Evolutionary conservation across 2,888 invertebrate genomes (phyloP).

Genomic region (Polydesmus complanatus): DNA sequence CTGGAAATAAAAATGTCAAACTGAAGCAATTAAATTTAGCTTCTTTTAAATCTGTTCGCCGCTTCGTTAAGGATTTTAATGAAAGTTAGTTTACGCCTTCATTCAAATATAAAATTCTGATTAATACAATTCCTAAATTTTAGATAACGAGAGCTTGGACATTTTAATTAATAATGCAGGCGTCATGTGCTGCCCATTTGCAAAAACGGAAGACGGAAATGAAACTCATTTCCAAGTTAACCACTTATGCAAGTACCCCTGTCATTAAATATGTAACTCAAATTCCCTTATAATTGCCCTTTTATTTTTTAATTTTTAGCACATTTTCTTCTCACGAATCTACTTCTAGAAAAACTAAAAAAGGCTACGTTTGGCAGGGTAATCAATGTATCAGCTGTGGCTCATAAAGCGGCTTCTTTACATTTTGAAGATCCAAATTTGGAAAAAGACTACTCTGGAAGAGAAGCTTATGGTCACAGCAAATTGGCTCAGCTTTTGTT

Average conservation of each 20-base stretch:
- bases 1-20: background rate
- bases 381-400: constrained; percentile 26
- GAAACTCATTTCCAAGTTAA: constrained; percentile 20
- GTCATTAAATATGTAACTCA: background rate
- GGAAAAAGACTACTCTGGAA: constrained; percentile 14
- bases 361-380: constrained; percentile 24
- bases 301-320: constrained; percentile 16
- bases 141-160: constrained; percentile 16
- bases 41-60: constrained; percentile 10
- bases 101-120: background rate
- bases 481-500: constrained; percentile 17
- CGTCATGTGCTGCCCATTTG: constrained; percentile 15
- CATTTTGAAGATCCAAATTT: constrained; percentile 16
- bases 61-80: constrained; percentile 10
- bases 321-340: constrained; percentile 30
- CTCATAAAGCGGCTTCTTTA: constrained; percentile 18
- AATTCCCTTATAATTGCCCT: too few relatives aligned
- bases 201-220: constrained; percentile 18
- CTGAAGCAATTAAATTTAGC: constrained; percentile 8
- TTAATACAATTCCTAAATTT: background rate
- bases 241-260: constrained; percentile 18
- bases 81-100: background rate
- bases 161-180: constrained; percentile 21
- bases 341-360: constrained; percentile 27
- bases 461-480: constrained; percentile 24